phyloP scores from a whole-genome alignment of 2,113 vertebrate species.

The Larimichthys polyactis region DNA sequence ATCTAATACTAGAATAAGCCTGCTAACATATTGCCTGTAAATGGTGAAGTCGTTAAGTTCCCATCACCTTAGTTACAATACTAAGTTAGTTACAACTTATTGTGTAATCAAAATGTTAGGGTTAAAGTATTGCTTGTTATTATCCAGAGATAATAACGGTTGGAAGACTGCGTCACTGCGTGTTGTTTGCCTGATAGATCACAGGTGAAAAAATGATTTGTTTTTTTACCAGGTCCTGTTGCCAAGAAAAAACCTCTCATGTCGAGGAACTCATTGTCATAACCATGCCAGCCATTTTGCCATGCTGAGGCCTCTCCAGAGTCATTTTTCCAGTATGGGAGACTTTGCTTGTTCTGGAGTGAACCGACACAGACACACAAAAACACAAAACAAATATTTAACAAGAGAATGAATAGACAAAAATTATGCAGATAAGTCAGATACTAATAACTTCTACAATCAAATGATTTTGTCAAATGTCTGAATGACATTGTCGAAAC shows the following conservation, averaged over 20 bases:
- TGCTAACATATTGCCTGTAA: too few species aligned
- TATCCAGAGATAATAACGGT: too few species aligned
- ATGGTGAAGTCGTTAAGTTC: too few species aligned
- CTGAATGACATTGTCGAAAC: neutral
- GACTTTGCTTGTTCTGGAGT: slow-evolving; percentile 87
- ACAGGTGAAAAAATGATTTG: neutral
- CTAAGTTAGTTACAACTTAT: too few species aligned
- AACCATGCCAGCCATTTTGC: slow-evolving; percentile 97
- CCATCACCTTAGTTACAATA: too few species aligned
- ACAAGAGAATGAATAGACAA: neutral
- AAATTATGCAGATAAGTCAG: neutral
- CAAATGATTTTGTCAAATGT: too few species aligned
- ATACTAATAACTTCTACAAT: too few species aligned
- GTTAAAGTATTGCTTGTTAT: too few species aligned
- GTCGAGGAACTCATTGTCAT: slow-evolving; percentile 93
- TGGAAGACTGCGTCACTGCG: too few species aligned
- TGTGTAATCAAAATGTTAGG: too few species aligned
- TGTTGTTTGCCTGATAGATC: neutral
- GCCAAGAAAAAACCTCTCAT: slow-evolving; percentile 96
- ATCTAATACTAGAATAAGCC: too few species aligned
- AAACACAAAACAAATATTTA: slow-evolving; percentile 2
- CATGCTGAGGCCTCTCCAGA: slow-evolving; percentile 85
- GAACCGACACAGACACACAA: slow-evolving; percentile 8
- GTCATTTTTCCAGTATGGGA: slow-evolving; percentile 93
- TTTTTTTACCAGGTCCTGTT: slow-evolving; percentile 90